phyloP scores from a whole-genome alignment of 2,113 vertebrate species.

The Chionodraco myersi region DNA sequence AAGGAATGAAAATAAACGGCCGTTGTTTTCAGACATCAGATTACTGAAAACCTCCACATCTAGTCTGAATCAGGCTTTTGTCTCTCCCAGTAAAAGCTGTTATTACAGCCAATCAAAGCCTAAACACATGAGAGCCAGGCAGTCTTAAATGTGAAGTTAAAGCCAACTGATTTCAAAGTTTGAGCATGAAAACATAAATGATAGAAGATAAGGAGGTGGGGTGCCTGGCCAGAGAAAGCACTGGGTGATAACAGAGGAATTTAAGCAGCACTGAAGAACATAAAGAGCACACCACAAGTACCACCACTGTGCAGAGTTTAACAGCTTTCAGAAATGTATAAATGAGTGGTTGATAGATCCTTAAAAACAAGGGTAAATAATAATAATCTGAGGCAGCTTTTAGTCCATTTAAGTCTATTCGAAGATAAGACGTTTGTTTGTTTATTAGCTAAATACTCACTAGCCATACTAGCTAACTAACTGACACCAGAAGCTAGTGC shows the following conservation, averaged over 20 bases:
- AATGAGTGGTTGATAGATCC: neutral
- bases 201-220: slow-evolving; percentile 49
- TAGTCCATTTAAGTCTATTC: neutral
- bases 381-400: neutral
- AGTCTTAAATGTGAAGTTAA: slow-evolving; percentile 14
- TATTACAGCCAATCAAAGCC: slow-evolving; percentile 35
- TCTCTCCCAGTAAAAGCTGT: slow-evolving; percentile 47
- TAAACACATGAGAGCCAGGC: slow-evolving; percentile 1
- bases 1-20: slow-evolving; percentile 74
- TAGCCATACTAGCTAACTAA: too few relatives aligned
- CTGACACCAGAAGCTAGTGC: too few relatives aligned
- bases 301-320: neutral
- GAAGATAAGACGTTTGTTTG: neutral
- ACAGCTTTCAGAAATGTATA: neutral
- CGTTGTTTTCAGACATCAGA: slow-evolving; percentile 70
- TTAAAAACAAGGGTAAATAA: neutral
- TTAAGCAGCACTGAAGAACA: slow-evolving; percentile 35
- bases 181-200: slow-evolving; percentile 43
- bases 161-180: slow-evolving; percentile 30
- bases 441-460: neutral
- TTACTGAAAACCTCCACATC: slow-evolving; percentile 52
- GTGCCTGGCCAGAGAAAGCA: slow-evolving; percentile 38
- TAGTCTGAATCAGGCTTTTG: slow-evolving; percentile 60
- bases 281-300: slow-evolving; percentile 12
- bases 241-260: slow-evolving; percentile 71